Evolutionary conservation across 2,888 invertebrate genomes (phyloP).

Genomic region (Lathronympha strigana): DNA sequence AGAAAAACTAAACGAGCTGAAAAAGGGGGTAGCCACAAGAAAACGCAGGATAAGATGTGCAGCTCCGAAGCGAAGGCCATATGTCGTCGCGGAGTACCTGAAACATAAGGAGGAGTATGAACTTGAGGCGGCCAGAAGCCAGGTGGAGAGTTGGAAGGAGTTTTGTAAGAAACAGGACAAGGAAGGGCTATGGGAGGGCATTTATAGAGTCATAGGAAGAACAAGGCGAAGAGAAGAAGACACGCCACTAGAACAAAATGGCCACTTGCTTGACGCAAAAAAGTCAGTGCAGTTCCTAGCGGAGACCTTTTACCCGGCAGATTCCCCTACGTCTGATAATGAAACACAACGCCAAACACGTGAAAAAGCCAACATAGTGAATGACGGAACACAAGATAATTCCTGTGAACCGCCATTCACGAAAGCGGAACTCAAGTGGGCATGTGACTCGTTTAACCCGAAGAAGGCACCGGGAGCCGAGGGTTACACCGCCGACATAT

Average conservation of each 20-base stretch:
- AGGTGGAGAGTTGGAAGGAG: conserved; percentile 37
- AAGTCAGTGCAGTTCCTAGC: too few species aligned
- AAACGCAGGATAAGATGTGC: conserved; percentile 29
- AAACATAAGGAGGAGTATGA: conserved; percentile 37
- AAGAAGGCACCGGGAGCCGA: neutral
- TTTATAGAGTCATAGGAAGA: neutral
- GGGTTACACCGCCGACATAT: neutral
- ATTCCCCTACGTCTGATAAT: too few species aligned
- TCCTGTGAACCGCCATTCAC: neutral
- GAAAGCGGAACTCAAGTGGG: neutral
- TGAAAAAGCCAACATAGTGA: neutral
- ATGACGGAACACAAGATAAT: neutral
- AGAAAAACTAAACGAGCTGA: neutral
- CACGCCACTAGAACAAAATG: neutral
- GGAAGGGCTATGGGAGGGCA: conserved; percentile 2
- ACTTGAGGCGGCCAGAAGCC: neutral
- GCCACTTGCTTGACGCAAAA: too few species aligned
- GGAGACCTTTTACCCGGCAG: too few species aligned
- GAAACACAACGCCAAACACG: neutral
- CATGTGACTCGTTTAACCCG: neutral
- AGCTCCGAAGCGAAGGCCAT: conserved; percentile 29
- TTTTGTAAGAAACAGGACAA: conserved; percentile 39
- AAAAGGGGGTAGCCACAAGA: conserved; percentile 11
- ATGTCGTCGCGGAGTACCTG: conserved; percentile 38
- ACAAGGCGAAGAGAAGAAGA: neutral